Conservation (phyloP, 1,140 invertebrate species). For the Drosophila neocordata region DNA sequence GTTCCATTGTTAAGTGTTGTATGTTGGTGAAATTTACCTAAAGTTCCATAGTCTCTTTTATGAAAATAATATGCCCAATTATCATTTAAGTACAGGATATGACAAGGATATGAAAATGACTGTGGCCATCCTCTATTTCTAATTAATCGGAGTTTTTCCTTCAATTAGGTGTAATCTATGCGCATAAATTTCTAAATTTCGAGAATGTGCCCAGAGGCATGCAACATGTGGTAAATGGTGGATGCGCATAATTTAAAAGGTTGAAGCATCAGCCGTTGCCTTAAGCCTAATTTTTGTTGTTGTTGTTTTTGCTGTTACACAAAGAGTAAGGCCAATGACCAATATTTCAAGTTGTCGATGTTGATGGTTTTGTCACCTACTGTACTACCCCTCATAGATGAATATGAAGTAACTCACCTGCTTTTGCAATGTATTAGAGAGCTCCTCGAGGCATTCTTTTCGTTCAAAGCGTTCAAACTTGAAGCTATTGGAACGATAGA, state of each 20-base stretch:
- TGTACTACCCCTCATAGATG: too few species aligned
- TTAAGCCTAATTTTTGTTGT: slow-evolving; percentile 23
- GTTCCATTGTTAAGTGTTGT: too few species aligned
- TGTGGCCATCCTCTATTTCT: slow-evolving; percentile 41
- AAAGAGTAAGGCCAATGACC: slow-evolving; percentile 24
- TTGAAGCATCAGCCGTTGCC: slow-evolving; percentile 15
- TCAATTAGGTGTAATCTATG: slow-evolving; percentile 69
- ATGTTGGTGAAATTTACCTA: too few species aligned
- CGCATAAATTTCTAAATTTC: slow-evolving; percentile 67
- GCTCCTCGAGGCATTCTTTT: slow-evolving; percentile 85
- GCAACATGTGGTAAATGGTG: slow-evolving; percentile 61
- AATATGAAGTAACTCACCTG: slow-evolving; percentile 82
- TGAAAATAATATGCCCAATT: too few species aligned
- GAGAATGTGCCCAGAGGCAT: slow-evolving; percentile 13
- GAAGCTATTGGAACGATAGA: slow-evolving; percentile 92
- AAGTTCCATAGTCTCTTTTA: too few species aligned
- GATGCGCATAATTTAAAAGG: slow-evolving; percentile 36
- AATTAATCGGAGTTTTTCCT: slow-evolving; percentile 39
- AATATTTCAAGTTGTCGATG: background rate
- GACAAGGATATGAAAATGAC: background rate
- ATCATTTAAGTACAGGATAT: too few species aligned
- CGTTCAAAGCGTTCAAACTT: slow-evolving; percentile 91
- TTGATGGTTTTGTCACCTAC: background rate
- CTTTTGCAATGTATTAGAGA: slow-evolving; percentile 83
- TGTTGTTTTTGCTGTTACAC: too few species aligned